Base-by-base conservation (phyloP, 1,140 invertebrate genomes). In the Cephus cinctus region DNA sequence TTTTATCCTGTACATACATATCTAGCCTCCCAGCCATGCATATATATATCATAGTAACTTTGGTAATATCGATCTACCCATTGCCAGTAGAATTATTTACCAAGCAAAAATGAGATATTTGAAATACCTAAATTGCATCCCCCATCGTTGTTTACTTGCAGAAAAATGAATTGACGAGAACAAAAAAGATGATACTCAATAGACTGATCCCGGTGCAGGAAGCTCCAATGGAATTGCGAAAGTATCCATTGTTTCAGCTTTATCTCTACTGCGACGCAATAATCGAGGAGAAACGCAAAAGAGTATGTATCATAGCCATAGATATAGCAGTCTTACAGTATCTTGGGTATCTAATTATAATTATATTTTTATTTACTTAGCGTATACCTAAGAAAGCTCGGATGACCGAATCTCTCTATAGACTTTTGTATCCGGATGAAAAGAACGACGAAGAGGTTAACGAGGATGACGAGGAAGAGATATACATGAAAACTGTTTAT, bases 221-320 rank as follows among this genome's bases (percentile, higher is more conserved):
- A 54, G 85, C 83, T 16, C 83, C 83, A 2, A 71, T 76, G 2
- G 83, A 85, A 62, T 77, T 87, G 54, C 79, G 71, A 41, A 65
- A 82, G 54, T 84, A 86, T 72, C 83, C 85, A 5, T 80, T 86
- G 2, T 85, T 86, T 65, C 76, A 84, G 12, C 81, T 86, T 3
- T 81, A 84, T 47, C 75, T 78, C 2, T 81, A 85, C 54, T 84
- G 81, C 35, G 81, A 83, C 32, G 77, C 80, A 46, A 66, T 83
- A 22, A 80, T 80, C 31, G 75, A 80, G 4, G 76, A 81, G 50
- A 77, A 75, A 49, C 57, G 75, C 45, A 75, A 75, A 23, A 78
- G 80, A 73, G 81, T 83, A 69, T 65, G 45, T 46, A 30, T 8
- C 16, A 3, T 11, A n/a, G 12, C 5, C 9, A 41, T 22, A 41